These are phyloP conservation scores for Volucella zonaria DNA, from an alignment of 2,888 invertebrate species.

Conservation along the genomic window DNA sequence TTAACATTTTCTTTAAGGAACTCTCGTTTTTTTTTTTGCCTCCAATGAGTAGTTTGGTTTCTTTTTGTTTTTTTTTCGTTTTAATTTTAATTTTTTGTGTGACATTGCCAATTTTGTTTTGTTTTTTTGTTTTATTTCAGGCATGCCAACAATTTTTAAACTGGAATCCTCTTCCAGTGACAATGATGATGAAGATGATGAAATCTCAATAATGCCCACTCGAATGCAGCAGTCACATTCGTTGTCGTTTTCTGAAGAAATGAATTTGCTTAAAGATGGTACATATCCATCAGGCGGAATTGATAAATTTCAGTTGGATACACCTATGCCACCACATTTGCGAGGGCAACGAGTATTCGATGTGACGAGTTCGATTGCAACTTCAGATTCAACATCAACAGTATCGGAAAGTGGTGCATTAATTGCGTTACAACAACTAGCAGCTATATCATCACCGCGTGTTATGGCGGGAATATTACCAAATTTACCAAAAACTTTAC, in stretches of 20 bases:
- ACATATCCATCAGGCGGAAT: slow-evolving; percentile 1
- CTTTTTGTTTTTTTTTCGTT: slow-evolving; percentile 28
- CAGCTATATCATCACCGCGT: slow-evolving; percentile 79
- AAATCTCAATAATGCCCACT: slow-evolving; percentile 15
- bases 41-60: slow-evolving; percentile 26
- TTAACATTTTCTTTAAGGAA: slow-evolving; percentile 32
- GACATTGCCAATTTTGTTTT: slow-evolving; percentile 48
- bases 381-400: not conserved
- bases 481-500: slow-evolving; percentile 77
- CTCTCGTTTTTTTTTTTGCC: slow-evolving; percentile 37
- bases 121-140: slow-evolving; percentile 64
- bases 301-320: slow-evolving; percentile 41
- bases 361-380: not conserved
- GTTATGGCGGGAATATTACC: slow-evolving; percentile 78
- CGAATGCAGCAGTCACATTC: slow-evolving; percentile 8
- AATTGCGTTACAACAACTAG: slow-evolving; percentile 81
- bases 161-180: slow-evolving; percentile 29
- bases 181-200: slow-evolving; percentile 56
- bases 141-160: not conserved
- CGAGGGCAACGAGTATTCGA: slow-evolving; percentile 17
- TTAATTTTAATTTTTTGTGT: slow-evolving; percentile 50
- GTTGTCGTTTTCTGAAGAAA: slow-evolving; percentile 4
- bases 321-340: slow-evolving; percentile 1
- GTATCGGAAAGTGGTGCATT: slow-evolving; percentile 75
- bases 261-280: not conserved